Evolutionary conservation across 1,140 invertebrate genomes (phyloP).

Genomic region (Euglossa dilemma): DNA sequence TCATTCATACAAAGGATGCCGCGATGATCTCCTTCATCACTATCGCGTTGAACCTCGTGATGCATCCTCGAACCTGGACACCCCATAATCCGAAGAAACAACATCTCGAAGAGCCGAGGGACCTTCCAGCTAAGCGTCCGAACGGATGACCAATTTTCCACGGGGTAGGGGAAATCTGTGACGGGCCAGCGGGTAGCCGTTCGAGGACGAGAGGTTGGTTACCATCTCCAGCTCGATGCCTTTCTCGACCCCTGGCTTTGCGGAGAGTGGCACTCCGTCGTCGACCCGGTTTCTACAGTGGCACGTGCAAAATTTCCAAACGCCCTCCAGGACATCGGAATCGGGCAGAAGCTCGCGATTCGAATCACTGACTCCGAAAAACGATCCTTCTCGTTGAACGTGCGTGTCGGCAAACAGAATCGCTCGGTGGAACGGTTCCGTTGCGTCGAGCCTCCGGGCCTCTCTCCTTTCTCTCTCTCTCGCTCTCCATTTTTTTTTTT

Average conservation of each 20-base stretch:
- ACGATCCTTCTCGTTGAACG: slow-evolving; percentile 79
- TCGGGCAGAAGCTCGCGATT: slow-evolving; percentile 44
- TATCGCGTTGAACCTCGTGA: no score
- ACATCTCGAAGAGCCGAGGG: not conserved
- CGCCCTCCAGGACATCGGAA: slow-evolving; percentile 42
- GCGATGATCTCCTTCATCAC: no score
- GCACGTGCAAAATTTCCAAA: slow-evolving; percentile 66
- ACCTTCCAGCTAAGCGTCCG: not conserved
- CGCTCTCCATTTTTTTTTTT: not conserved
- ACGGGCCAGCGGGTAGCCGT: not conserved
- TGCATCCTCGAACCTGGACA: no score
- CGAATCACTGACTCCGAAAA: slow-evolving; percentile 79
- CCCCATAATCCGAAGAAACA: not conserved
- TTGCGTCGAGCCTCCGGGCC: slow-evolving; percentile 44
- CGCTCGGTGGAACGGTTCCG: slow-evolving; percentile 71
- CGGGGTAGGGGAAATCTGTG: not conserved
- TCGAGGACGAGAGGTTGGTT: not conserved
- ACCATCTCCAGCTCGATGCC: not conserved
- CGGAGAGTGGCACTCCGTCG: not conserved
- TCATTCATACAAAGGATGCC: no score
- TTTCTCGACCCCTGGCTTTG: not conserved
- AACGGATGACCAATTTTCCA: not conserved
- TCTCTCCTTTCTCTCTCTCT: not conserved
- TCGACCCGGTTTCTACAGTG: slow-evolving; percentile 38
- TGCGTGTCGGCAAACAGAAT: slow-evolving; percentile 81